phyloP scores from a whole-genome alignment of 2,888 invertebrate genomes.

The Eremobia ochroleuca region DNA sequence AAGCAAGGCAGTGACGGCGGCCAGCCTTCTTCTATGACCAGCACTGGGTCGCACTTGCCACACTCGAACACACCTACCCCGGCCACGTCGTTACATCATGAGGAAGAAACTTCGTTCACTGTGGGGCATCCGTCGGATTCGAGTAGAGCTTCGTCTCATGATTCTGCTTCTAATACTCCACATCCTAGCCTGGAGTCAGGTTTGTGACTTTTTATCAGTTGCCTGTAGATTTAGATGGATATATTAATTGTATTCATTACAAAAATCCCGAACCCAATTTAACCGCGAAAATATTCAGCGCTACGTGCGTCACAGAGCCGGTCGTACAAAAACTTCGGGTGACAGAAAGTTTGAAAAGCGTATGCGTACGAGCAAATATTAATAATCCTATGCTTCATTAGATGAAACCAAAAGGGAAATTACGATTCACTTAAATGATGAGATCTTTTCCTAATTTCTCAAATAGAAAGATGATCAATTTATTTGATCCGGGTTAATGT shows the following conservation, averaged over 20 bases:
- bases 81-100: slow-evolving; percentile 84
- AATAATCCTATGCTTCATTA: not conserved
- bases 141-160: slow-evolving; percentile 88
- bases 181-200: slow-evolving; percentile 92
- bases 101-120: slow-evolving; percentile 88
- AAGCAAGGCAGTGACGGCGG: slow-evolving; percentile 90
- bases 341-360: not conserved
- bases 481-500: not conserved
- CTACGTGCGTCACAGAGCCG: not conserved
- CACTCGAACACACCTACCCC: slow-evolving; percentile 86
- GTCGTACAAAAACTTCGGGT: not conserved
- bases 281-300: not conserved
- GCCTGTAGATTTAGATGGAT: not conserved
- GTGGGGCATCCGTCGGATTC: slow-evolving; percentile 88
- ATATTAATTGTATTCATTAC: not conserved
- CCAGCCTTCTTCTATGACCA: slow-evolving; percentile 88
- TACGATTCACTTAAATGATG: not conserved
- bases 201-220: slow-evolving; percentile 67
- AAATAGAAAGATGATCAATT: not conserved
- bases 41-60: slow-evolving; percentile 84
- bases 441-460: not conserved
- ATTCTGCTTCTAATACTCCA: slow-evolving; percentile 89
- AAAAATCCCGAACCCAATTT: not conserved
- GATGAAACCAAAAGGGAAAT: not conserved
- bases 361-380: not conserved